phyloP scores from a whole-genome alignment of 30 jellyfish, hydroid and myxozoan genomes.

The Mastigias papua region DNA sequence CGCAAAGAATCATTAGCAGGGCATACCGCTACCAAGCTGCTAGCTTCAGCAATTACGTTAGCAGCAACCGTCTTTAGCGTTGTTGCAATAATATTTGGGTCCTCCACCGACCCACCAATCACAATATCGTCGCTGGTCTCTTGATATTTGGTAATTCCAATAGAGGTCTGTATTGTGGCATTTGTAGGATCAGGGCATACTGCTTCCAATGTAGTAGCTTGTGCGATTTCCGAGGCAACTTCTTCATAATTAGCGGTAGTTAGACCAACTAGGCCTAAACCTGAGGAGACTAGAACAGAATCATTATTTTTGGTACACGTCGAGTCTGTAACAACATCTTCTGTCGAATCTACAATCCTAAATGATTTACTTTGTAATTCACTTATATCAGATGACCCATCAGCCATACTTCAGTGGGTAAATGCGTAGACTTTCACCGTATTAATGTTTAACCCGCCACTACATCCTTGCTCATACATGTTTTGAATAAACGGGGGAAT shows the following conservation, averaged over 20 bases:
- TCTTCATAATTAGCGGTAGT: constrained; percentile 53
- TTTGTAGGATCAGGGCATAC: constrained; percentile 12
- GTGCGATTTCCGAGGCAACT: constrained; percentile 47
- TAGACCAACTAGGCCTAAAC: constrained; percentile 45
- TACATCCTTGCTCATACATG: background rate
- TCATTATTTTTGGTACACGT: constrained; percentile 10
- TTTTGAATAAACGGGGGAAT: background rate
- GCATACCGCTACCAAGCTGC: constrained; percentile 28
- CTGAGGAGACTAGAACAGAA: constrained; percentile 44
- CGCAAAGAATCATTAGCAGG: constrained; percentile 3
- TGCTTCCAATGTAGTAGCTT: constrained; percentile 11
- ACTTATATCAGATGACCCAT: background rate
- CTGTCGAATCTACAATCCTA: constrained; percentile 8
- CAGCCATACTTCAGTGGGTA: background rate
- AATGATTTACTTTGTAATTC: constrained; percentile 31
- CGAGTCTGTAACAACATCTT: constrained; percentile 5
- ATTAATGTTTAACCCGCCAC: background rate
- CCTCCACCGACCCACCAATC: constrained; percentile 12
- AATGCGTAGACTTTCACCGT: background rate
- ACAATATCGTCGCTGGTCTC: constrained; percentile 24
- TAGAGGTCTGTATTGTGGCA: background rate
- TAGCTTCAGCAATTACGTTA: constrained; percentile 16
- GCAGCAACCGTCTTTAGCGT: constrained; percentile 9
- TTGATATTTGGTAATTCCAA: constrained; percentile 9
- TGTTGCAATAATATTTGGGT: background rate